Evolutionary conservation across 2,113 vertebrate species (phyloP).

Genomic region (cat (Felis catus)): DNA sequence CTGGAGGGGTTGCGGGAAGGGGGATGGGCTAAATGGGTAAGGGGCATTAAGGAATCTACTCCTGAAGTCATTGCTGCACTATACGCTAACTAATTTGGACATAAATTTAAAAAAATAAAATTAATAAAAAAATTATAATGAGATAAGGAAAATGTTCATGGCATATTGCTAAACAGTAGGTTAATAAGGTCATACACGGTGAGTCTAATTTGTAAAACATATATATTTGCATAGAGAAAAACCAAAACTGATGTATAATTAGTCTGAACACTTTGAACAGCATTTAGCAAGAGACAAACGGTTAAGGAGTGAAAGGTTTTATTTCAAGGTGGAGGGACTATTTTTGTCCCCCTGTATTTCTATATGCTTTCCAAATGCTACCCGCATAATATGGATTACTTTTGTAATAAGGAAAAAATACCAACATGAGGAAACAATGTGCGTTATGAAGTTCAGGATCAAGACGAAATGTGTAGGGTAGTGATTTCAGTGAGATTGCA

Average conservation of each 20-base stretch:
- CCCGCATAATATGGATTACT: neutral
- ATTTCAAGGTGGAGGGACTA: neutral
- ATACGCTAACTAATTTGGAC: too few species aligned
- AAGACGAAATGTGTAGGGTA: neutral
- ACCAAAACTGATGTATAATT: neutral
- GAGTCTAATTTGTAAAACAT: conserved; percentile 31
- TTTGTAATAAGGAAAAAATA: neutral
- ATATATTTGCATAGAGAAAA: neutral
- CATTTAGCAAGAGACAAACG: neutral
- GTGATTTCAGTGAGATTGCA: neutral
- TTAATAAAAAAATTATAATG: too few species aligned
- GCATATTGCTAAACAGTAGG: too few species aligned
- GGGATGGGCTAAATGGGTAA: too few species aligned
- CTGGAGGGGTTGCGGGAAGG: too few species aligned
- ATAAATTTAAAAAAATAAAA: too few species aligned
- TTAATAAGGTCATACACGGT: neutral
- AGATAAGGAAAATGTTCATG: too few species aligned
- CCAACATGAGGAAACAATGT: neutral
- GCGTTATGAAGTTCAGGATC: neutral
- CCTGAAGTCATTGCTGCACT: too few species aligned
- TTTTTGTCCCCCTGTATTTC: neutral
- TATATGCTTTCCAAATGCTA: neutral
- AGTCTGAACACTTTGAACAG: neutral
- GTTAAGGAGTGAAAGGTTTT: neutral
- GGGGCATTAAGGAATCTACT: too few species aligned